Evolutionary conservation across 2,888 invertebrate species (phyloP), one percentile per base, ranked within the genome.

Genomic region (Chrysodeixis includens): DNA sequence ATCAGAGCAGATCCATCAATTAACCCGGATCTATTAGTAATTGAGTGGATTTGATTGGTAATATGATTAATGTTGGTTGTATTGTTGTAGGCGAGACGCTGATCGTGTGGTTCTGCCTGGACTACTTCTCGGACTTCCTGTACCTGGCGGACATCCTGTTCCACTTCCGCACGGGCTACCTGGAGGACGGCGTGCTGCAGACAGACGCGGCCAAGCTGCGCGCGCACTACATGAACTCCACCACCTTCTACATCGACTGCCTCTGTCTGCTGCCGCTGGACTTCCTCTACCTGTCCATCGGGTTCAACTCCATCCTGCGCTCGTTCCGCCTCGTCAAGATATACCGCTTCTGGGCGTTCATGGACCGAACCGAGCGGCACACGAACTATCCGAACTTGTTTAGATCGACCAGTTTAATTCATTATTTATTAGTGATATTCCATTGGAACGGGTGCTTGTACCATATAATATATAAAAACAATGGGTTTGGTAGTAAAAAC

Each of bases 381-480:
- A 99, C 99, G 84, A 99, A 99, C 96, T 99, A 99, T 96, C 99
- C 99, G 79, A 99, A 99, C 96, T 96, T 99, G 88, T 99, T 99
- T 96, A 97, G 97, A 89, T 98, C 98, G 86, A 97, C 97, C 86
- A 98, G 98, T 93, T 96, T 98, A 92, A 98, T 98, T 94, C 99
- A 99, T 96, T 99, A 99, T 96, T 97, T 99, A 90, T 96, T 99
- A 95, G 99, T 99, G 95, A 98, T 99, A 95, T 99, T 99, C 96
- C 99, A 99, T 96, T 99, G 99, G 99, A 99, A 99, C 95, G 99
- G 99, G 90, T 99, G 99, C 96, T 96, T 99, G 93, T 99, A 99
- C 96, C 98, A 99, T 96, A 97, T 99, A 92, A 98, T 99, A 92
- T 97, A 98, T 96, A 98, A 98, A 96, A 98, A 98, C 96, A 97